Evolutionary conservation across 2,797 vertebrate genomes (phyloP), one percentile per base, ranked within the genome.

Genomic region (Cephalopachus bancanus): DNA sequence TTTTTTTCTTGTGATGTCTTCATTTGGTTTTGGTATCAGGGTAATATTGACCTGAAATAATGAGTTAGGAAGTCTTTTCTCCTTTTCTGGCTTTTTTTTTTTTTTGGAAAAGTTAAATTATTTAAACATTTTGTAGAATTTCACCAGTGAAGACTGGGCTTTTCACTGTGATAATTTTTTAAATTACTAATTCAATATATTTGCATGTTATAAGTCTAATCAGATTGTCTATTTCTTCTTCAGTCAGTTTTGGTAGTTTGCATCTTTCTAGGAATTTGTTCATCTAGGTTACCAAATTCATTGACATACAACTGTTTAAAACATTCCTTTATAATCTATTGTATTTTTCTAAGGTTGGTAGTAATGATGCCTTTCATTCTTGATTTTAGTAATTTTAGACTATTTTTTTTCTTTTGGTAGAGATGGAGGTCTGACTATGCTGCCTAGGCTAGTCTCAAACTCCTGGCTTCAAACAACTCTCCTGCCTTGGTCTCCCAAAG

Each of bases 121-220:
- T 74, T 74, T 60, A 91, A 91, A 72, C 24, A 10, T 24, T 2
- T 51, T 55, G 44, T 16, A 75, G 44, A 64, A 83, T 75, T 75
- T 64, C 59, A 30, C 44, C 49, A 92, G n/a, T 53, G 12, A 64
- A 72, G 57, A 74, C 69, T 53, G 51, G 49, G 69, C 3, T 75
- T 55, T 83, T 83, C n/a, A 30, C 3, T 83, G 44, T 83, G 49
- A 64, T 57, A 75, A 75, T 20, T 72, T 44, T 72, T 37, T 3
- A 24, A 11, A 83, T 92, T 83, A 74, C 72, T 49, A 93, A 76
- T 22, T 93, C 60, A 85, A 15, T 78, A 71, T 85, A 74, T 78
- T 57, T 19, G 76, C 14, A 76, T 14, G 14, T n/a, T 10, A 78
- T 53, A 75, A 8, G 26, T 55, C 69, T 75, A 65, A 14, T 67